These are phyloP conservation scores for Aramus guarauna DNA, from an alignment of 2,113 vertebrate species.

Conservation along the genomic window DNA sequence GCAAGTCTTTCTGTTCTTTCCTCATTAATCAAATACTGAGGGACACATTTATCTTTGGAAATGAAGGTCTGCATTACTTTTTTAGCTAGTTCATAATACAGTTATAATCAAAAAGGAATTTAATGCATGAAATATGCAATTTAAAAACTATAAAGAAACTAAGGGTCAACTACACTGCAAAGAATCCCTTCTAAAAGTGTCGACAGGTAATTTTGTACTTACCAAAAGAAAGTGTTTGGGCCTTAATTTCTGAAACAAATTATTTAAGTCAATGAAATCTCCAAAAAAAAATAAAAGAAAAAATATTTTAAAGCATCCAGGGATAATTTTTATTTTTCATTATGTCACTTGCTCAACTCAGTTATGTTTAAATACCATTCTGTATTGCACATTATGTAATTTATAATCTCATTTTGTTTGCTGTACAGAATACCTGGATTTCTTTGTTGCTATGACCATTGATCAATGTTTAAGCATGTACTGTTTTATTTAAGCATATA, in stretches of 20 bases:
- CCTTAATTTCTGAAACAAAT: not conserved
- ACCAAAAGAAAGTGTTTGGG: not conserved
- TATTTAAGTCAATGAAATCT: not conserved
- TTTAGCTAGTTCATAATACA: not conserved
- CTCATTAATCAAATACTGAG: not conserved
- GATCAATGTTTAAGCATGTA: not conserved
- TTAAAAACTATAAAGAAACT: not conserved
- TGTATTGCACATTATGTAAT: not conserved
- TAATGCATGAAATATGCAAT: not conserved
- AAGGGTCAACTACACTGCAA: not conserved
- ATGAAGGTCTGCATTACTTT: not conserved
- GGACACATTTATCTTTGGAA: not conserved
- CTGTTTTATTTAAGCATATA: not conserved
- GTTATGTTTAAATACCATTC: not conserved
- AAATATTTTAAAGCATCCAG: not conserved
- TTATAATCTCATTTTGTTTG: not conserved
- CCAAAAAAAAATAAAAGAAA: not conserved
- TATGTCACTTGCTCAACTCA: not conserved
- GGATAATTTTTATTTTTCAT: not conserved
- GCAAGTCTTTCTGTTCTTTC: not conserved
- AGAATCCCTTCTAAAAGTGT: not conserved
- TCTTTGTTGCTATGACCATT: not conserved
- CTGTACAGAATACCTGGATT: not conserved
- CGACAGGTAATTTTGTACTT: not conserved
- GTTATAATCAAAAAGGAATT: not conserved